Base-by-base conservation (phyloP, 1,140 invertebrate species). In the Dufourea novaeangliae region DNA sequence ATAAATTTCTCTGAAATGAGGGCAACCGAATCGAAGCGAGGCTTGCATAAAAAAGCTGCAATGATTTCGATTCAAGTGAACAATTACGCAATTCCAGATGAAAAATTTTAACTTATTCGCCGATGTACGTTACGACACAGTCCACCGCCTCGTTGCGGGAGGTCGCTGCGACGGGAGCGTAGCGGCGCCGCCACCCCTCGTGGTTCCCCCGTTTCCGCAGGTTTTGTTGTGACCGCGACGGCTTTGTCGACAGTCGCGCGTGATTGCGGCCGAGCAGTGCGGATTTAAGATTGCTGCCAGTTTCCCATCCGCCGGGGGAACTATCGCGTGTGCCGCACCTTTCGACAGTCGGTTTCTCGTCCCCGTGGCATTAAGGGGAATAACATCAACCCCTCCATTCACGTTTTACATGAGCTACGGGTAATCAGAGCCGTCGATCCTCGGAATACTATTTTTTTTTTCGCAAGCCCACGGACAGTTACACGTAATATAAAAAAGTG, bases 191-290 rank as follows among this genome's bases (percentile, higher is more conserved):
- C 81, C 81, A 83, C 77, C 78, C 77, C 77, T 83, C 81, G 82
- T 84, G 77, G 71, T 63, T 56, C n/a, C 37, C 41, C 67, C 46
- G 29, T 56, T 52, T n/a, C 14, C 34, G 76, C 46, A 68, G 54
- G 71, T 54, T 80, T 84, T 84, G 82, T 84, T 84, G 81, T 84
- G 77, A 84, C 71, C 77, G 71, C 77, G 77, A 76, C 81, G 77
- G 82, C 67, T 79, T 83, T 83, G 77, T 74, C 54, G 71, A 83
- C 77, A 79, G 82, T 79, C 71, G 77, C 81, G 81, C 79, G 81
- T 82, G 82, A 73, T 66, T 78, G 70, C 61, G 69, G 46, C 27
- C 68, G 56, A 52, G 39, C 70, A 63, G 70, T 64, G 69, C 70
- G 69, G 59, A 59, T 64, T 73, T 62, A 57, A 56, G 32, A 61